These are phyloP conservation scores for Coracias cyanogaster DNA, from an alignment of 2,797 vertebrate genomes.

Conservation along the genomic window DNA sequence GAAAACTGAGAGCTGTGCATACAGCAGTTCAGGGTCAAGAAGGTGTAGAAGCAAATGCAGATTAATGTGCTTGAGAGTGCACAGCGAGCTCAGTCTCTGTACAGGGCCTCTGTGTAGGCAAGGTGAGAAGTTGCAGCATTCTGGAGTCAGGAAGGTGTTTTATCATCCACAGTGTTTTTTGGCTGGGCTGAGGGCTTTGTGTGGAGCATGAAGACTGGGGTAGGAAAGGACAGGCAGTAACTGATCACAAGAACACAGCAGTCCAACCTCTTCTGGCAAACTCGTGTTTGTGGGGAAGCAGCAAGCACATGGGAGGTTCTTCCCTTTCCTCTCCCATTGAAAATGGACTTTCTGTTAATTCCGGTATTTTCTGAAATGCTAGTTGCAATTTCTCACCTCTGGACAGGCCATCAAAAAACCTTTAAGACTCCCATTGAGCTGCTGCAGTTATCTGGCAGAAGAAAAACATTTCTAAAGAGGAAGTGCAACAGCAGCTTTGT, in stretches of 20 bases:
- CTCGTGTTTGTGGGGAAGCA: rapidly evolving
- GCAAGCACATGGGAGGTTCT: background rate
- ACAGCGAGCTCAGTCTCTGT: rapidly evolving
- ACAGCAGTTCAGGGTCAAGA: background rate
- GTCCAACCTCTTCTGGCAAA: background rate
- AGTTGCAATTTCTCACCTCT: background rate
- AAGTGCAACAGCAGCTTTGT: background rate
- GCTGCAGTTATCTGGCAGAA: background rate
- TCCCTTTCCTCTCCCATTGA: background rate
- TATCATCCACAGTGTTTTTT: background rate
- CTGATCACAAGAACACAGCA: rapidly evolving
- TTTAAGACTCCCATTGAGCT: background rate
- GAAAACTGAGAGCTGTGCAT: background rate
- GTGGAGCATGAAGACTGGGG: background rate
- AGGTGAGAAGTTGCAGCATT: background rate
- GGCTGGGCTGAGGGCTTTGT: background rate
- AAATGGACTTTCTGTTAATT: background rate
- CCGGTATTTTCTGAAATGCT: background rate
- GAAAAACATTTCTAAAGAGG: background rate
- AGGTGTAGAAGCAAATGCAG: background rate
- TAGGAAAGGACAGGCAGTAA: background rate
- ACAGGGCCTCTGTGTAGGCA: background rate
- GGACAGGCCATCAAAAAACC: background rate
- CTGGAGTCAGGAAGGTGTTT: background rate
- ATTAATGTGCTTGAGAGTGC: background rate